Evolutionary conservation across 2,113 vertebrate genomes (phyloP).

Genomic region (Ovis aries): ARS-UI_Ramb_v3.0 NC_056068.1:64699001-64699500

Average conservation of each 20-base stretch:
- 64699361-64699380: neutral
- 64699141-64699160: neutral
- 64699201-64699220: neutral
- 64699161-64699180: neutral
- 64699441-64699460: neutral
- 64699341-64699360: neutral
- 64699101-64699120: too few species aligned
- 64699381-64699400: neutral
- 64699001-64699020: neutral
- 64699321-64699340: neutral
- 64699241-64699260: neutral
- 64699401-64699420: neutral
- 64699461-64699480: neutral
- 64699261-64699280: neutral
- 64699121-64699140: accelerated
- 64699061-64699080: neutral
- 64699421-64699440: neutral
- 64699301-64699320: neutral
- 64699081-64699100: neutral
- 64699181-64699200: neutral
- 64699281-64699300: neutral
- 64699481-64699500: neutral
- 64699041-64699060: neutral
- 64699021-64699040: neutral
- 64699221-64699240: neutral